A percentile compares a stretch with the other conserved stretches of the same genome.
Evolutionary conservation across 2,797 vertebrate species (phyloP).

Genomic region (Trachurus trachurus): DNA sequence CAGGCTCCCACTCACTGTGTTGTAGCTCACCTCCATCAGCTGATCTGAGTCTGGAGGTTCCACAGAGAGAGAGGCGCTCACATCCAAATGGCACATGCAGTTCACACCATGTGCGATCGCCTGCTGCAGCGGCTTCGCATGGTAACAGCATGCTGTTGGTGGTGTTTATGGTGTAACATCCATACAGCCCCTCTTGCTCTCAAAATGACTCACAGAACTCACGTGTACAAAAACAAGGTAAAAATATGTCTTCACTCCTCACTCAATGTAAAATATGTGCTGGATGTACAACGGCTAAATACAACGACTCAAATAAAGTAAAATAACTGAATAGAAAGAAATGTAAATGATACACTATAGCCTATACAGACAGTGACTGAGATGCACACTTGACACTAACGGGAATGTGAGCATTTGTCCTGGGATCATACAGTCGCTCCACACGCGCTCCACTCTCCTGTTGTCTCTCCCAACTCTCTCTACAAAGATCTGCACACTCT

Average conservation of each 20-base stretch:
- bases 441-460: constrained; percentile 56
- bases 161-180: constrained; percentile 67
- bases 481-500: constrained; percentile 51
- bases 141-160: constrained; percentile 61
- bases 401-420: constrained; percentile 11
- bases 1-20: constrained; percentile 88
- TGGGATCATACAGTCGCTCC: constrained; percentile 37
- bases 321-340: constrained; percentile 52
- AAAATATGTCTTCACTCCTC: constrained; percentile 25
- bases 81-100: constrained; percentile 31
- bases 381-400: constrained; percentile 43
- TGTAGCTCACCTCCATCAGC: constrained; percentile 91
- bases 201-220: constrained; percentile 52
- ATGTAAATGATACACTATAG: constrained; percentile 52
- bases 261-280: constrained; percentile 35
- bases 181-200: constrained; percentile 43
- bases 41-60: constrained; percentile 89
- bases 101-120: constrained; percentile 50
- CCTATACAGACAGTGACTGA: constrained; percentile 44
- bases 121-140: constrained; percentile 52
- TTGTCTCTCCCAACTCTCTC: constrained; percentile 21
- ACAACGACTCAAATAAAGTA: constrained; percentile 28
- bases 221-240: constrained; percentile 42
- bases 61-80: constrained; percentile 47
- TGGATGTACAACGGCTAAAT: constrained; percentile 32